These are phyloP conservation scores for Dendrocincla fuliginosa DNA, from an alignment of 2,797 vertebrate species.

Conservation along the genomic window DNA sequence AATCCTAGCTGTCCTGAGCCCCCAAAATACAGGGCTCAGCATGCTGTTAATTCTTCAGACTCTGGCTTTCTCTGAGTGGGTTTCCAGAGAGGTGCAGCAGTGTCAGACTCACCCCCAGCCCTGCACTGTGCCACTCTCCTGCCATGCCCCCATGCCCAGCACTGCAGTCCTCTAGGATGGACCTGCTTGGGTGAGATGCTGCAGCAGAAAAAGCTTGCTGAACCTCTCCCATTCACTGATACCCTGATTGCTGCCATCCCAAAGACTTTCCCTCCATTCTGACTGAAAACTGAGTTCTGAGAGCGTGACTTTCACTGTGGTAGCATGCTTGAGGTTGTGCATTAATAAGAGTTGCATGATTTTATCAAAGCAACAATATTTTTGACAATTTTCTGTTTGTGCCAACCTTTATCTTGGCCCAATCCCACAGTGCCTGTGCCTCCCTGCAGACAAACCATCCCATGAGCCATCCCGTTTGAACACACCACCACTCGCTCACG, in stretches of 20 bases:
- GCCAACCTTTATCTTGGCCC: background rate
- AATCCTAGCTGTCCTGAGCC: background rate
- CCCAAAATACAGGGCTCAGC: background rate
- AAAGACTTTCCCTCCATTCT: background rate
- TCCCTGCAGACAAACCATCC: background rate
- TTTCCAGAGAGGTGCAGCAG: background rate
- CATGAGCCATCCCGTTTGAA: background rate
- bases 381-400: background rate
- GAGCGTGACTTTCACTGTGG: rapidly evolving
- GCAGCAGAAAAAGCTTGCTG: background rate
- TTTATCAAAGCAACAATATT: background rate
- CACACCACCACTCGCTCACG: rapidly evolving
- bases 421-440: background rate
- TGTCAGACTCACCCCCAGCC: rapidly evolving
- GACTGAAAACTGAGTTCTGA: background rate
- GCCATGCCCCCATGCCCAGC: background rate
- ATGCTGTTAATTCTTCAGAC: rapidly evolving
- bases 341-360: background rate
- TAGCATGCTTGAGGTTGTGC: background rate
- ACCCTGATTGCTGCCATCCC: background rate
- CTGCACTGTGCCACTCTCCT: background rate
- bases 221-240: background rate
- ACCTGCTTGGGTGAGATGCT: background rate
- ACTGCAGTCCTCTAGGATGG: background rate
- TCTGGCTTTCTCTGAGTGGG: background rate